These are phyloP conservation scores for Yponomeuta cagnagella DNA, from an alignment of 2,888 invertebrate genomes.

Conservation along the genomic window DNA sequence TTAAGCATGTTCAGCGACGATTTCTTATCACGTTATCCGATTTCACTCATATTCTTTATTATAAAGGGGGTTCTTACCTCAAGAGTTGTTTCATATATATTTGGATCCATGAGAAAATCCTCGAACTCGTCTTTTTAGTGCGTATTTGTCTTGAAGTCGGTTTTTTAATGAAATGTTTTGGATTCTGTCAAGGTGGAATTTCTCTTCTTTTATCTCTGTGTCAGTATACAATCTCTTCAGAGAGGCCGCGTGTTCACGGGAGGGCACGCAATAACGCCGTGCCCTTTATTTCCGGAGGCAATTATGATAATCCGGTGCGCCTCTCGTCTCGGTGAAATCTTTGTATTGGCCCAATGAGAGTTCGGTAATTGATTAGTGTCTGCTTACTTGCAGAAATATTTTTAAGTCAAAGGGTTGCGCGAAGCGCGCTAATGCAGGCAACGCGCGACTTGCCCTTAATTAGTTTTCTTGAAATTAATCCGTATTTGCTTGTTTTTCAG, in stretches of 20 bases:
- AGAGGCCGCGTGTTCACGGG: neutral
- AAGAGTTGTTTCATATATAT: too few relatives aligned
- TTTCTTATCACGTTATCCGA: too few relatives aligned
- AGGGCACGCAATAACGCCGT: neutral
- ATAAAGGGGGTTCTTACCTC: too few relatives aligned
- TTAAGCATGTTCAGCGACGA: too few relatives aligned
- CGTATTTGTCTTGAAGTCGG: too few relatives aligned
- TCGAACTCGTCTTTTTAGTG: too few relatives aligned
- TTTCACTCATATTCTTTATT: too few relatives aligned
- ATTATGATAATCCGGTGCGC: slow-evolving; percentile 8
- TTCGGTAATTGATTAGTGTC: neutral
- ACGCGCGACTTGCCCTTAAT: neutral
- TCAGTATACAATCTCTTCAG: neutral
- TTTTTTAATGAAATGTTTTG: too few relatives aligned
- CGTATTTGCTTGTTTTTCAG: too few relatives aligned
- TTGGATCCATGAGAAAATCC: too few relatives aligned
- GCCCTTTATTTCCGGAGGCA: slow-evolving; percentile 12
- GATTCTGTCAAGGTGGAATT: neutral
- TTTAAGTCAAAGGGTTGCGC: neutral
- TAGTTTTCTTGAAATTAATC: neutral
- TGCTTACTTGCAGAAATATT: neutral
- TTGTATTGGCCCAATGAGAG: neutral
- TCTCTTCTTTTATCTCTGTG: neutral
- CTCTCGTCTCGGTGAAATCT: neutral
- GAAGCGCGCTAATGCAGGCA: neutral